phyloP scores from a whole-genome alignment of 2,797 vertebrate species.

The Esox masquinongy region DNA sequence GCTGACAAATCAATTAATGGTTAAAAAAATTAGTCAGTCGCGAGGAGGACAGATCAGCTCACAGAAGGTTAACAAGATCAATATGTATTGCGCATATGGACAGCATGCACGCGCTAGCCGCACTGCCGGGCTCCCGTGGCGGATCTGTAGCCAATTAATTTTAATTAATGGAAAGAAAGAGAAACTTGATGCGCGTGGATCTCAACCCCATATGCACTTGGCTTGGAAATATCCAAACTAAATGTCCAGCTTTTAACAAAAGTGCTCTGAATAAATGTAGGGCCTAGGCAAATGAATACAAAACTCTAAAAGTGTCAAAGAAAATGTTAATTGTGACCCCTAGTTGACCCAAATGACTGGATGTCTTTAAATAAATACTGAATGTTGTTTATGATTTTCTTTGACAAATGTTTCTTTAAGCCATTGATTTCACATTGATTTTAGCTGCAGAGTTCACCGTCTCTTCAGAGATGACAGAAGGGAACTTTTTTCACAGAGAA shows the following conservation, averaged over 20 bases:
- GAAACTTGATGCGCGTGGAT: slow-evolving; percentile 64
- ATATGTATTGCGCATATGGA: slow-evolving; percentile 68
- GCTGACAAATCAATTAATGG: slow-evolving; percentile 37
- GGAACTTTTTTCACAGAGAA: background rate
- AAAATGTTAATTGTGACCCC: background rate
- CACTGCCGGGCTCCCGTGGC: slow-evolving; percentile 41
- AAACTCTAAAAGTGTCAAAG: background rate
- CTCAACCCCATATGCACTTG: slow-evolving; percentile 40
- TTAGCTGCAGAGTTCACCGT: background rate
- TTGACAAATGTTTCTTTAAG: background rate
- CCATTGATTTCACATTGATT: background rate
- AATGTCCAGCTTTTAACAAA: slow-evolving; percentile 54
- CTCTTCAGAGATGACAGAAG: background rate
- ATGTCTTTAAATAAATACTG: background rate
- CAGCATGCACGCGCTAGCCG: slow-evolving; percentile 49
- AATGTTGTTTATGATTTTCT: background rate
- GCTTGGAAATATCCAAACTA: slow-evolving; percentile 62
- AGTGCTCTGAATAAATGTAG: background rate
- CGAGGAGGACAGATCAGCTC: slow-evolving; percentile 27
- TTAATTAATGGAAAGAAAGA: slow-evolving; percentile 77
- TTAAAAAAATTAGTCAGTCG: slow-evolving; percentile 36
- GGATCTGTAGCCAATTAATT: slow-evolving; percentile 73
- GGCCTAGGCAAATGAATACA: background rate
- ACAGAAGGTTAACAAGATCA: slow-evolving; percentile 63
- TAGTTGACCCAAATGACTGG: background rate